These are phyloP conservation scores for Myotis vivesi DNA, from an alignment of 2,797 vertebrate species.

Conservation along the genomic window DNA sequence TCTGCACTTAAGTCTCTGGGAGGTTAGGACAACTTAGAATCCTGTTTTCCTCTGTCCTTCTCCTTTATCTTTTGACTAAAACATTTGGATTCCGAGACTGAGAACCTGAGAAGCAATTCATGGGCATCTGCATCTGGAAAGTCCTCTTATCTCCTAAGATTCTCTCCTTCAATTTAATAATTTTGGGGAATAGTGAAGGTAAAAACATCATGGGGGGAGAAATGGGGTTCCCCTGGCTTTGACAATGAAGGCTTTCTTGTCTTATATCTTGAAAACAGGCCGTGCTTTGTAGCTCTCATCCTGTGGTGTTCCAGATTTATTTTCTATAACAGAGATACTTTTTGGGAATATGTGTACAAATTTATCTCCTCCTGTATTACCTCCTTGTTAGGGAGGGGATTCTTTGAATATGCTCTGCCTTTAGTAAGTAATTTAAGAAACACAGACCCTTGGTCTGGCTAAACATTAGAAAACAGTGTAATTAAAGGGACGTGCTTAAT, in stretches of 20 bases:
- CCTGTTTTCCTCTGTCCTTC: no score
- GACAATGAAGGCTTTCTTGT: background rate
- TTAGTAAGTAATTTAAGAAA: conserved; percentile 21
- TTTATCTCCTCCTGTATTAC: background rate
- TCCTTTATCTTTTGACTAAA: background rate
- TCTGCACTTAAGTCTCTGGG: background rate
- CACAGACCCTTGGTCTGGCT: background rate
- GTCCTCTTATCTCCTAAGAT: background rate
- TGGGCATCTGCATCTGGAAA: background rate
- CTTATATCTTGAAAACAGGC: background rate
- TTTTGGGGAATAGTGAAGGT: background rate
- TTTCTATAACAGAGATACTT: background rate
- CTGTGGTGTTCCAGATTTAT: background rate
- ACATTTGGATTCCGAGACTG: background rate
- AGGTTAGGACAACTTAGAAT: background rate
- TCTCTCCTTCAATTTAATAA: background rate
- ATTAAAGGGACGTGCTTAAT: conserved; percentile 63
- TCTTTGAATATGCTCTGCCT: background rate
- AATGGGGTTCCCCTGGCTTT: background rate
- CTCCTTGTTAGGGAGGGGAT: background rate
- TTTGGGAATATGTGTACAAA: background rate
- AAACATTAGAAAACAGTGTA: conserved; percentile 39
- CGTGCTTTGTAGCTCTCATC: background rate
- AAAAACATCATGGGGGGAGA: background rate
- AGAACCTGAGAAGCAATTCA: background rate